These are phyloP conservation scores for Onthophagus taurus DNA, from an alignment of 1,140 invertebrate genomes.

Conservation along the genomic window DNA sequence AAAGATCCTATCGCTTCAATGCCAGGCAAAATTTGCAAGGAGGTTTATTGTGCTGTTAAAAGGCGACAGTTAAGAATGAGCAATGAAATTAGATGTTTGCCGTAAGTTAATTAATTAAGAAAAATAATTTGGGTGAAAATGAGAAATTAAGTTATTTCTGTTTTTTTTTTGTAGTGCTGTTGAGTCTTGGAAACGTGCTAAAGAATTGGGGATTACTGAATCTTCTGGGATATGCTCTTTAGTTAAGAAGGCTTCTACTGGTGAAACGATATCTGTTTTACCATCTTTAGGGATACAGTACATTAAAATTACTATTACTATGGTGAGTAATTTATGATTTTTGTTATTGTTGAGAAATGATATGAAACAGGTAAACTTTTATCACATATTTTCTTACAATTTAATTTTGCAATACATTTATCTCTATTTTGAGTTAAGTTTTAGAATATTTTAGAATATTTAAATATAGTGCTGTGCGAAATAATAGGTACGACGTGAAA, in stretches of 20 bases:
- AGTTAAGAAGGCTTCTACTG: no score
- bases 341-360: no score
- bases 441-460: no score
- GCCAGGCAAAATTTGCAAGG: conserved; percentile 51
- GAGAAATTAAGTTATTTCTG: neutral
- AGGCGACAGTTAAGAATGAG: conserved; percentile 46
- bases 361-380: no score
- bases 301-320: conserved; percentile 3
- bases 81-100: conserved; percentile 43
- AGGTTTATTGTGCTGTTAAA: conserved; percentile 73
- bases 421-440: no score
- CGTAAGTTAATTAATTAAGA: conserved; percentile 38
- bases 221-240: neutral
- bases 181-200: conserved; percentile 27
- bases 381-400: no score
- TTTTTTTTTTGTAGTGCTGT: conserved; percentile 15
- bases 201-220: conserved; percentile 17
- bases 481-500: no score
- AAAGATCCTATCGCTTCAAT: conserved; percentile 35
- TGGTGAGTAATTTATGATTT: no score
- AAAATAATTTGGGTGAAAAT: neutral
- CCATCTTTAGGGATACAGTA: neutral
- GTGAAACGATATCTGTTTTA: neutral
- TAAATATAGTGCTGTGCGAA: no score
- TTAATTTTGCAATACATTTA: no score